phyloP scores from a whole-genome alignment of 2,888 invertebrate genomes.

The Agrochola circellaris region DNA sequence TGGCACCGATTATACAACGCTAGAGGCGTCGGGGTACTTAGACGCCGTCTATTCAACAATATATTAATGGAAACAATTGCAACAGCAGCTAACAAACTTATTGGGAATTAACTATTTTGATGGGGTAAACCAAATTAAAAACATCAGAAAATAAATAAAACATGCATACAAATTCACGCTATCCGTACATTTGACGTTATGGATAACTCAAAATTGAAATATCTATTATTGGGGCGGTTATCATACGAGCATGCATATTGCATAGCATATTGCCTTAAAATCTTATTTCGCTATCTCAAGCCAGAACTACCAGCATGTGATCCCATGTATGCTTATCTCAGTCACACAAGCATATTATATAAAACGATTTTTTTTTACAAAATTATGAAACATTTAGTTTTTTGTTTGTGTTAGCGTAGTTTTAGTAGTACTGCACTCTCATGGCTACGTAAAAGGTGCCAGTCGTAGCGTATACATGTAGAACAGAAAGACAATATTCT shows the following conservation, averaged over 20 bases:
- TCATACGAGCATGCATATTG: constrained; percentile 39
- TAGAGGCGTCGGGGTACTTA: not conserved
- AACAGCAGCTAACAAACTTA: not conserved
- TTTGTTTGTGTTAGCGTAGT: constrained; percentile 58
- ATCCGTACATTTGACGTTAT: constrained; percentile 22
- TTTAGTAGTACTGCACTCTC: constrained; percentile 30
- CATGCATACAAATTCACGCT: not conserved
- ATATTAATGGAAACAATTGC: not conserved
- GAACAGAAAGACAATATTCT: constrained; percentile 1
- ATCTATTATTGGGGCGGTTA: not conserved
- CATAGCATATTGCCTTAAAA: constrained; percentile 18
- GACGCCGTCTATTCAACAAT: not conserved
- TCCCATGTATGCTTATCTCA: constrained; percentile 48
- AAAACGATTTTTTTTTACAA: constrained; percentile 4
- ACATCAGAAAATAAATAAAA: not conserved
- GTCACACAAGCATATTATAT: constrained; percentile 23
- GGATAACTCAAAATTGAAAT: constrained; percentile 1
- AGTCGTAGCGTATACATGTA: constrained; percentile 21
- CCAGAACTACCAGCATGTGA: constrained; percentile 51
- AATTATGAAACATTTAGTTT: constrained; percentile 12
- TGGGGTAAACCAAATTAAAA: not conserved
- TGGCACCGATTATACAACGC: not conserved
- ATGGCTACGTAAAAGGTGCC: constrained; percentile 27
- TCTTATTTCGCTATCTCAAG: constrained; percentile 39
- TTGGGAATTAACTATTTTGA: not conserved